Percentiles rank a stretch among this genome's conserved stretches.
These are phyloP conservation scores for Atta colombica DNA, from an alignment of 1,140 invertebrate genomes.

Conservation along the genomic window DNA sequence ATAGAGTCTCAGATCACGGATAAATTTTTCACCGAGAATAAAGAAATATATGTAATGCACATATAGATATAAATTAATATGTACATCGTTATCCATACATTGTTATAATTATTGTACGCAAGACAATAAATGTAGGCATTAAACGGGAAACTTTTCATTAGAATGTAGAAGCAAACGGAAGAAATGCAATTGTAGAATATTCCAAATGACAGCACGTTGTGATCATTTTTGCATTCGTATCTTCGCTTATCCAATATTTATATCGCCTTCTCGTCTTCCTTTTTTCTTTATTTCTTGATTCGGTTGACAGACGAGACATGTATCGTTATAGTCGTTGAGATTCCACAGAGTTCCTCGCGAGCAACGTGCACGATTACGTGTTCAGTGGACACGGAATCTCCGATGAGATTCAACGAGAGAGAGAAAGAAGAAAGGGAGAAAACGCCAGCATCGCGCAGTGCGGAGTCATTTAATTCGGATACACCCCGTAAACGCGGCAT, in stretches of 20 bases:
- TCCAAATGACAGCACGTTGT: neutral
- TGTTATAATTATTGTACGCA: neutral
- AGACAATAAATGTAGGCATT: neutral
- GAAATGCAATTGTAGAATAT: neutral
- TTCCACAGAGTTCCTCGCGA: neutral
- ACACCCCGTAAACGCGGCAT: slow-evolving; percentile 66
- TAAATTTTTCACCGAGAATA: neutral
- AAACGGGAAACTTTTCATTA: neutral
- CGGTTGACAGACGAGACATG: neutral
- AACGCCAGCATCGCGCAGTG: slow-evolving; percentile 8
- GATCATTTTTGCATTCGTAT: neutral
- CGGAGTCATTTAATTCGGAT: slow-evolving; percentile 58
- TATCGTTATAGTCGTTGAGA: neutral
- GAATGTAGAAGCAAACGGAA: neutral
- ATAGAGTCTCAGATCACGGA: neutral
- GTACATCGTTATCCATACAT: neutral
- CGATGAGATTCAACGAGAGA: slow-evolving; percentile 7
- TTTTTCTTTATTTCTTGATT: neutral
- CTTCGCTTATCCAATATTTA: slow-evolving; percentile 49
- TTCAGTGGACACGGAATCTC: neutral
- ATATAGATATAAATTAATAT: neutral
- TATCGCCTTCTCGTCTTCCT: neutral
- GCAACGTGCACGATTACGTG: slow-evolving; percentile 12
- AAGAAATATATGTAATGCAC: neutral
- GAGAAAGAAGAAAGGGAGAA: slow-evolving; percentile 3